phyloP scores from a whole-genome alignment of 2,888 invertebrate genomes.

The Acronicta leporina region DNA sequence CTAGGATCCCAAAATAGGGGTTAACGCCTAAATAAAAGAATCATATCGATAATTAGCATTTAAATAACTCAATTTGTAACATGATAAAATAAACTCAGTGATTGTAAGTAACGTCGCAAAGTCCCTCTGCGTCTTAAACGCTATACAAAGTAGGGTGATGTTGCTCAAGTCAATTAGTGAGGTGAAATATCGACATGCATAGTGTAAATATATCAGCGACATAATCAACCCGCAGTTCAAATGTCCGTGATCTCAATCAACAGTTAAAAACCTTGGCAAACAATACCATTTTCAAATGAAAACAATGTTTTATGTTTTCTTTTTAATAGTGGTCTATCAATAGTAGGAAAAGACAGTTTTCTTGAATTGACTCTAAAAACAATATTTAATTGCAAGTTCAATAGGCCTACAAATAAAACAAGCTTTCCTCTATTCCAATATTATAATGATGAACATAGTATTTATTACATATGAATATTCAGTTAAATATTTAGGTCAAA shows the following conservation, averaged over 20 bases:
- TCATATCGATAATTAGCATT: conserved; percentile 47
- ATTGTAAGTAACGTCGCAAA: conserved; percentile 7
- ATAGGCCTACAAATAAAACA: neutral
- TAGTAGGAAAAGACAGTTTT: too few relatives aligned
- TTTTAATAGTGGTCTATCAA: neutral
- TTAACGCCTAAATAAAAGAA: conserved; percentile 28
- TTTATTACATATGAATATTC: conserved; percentile 49
- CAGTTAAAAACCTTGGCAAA: conserved; percentile 14
- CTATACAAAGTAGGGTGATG: conserved; percentile 42
- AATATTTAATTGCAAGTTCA: conserved; percentile 1
- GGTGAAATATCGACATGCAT: conserved; percentile 45
- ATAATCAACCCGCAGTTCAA: conserved; percentile 47
- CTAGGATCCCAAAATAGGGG: conserved; percentile 7
- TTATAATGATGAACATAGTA: conserved; percentile 39
- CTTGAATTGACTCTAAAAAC: neutral
- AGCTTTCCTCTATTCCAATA: conserved; percentile 5
- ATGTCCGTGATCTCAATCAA: conserved; percentile 52
- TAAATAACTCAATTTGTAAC: conserved; percentile 23
- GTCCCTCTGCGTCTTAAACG: conserved; percentile 33
- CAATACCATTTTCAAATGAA: neutral
- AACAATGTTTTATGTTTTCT: neutral
- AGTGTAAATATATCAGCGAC: conserved; percentile 42
- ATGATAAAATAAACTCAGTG: neutral
- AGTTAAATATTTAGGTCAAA: conserved; percentile 40
- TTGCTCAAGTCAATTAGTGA: conserved; percentile 77